Evolutionary conservation across 1,140 invertebrate genomes (phyloP).

Genomic region (Choristoneura fumiferana): DNA sequence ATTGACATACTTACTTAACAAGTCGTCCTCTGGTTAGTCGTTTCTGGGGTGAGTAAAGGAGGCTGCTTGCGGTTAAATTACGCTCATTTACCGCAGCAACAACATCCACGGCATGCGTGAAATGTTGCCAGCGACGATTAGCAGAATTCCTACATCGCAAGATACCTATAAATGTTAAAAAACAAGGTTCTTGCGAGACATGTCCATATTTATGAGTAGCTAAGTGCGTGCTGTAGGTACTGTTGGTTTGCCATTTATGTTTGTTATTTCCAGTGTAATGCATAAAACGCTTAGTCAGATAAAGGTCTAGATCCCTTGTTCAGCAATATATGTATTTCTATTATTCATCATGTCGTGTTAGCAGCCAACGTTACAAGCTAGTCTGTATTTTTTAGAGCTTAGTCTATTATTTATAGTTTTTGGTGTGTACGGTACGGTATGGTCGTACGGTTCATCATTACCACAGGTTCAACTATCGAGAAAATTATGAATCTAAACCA

Average conservation of each 20-base stretch:
- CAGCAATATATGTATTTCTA: constrained; percentile 1
- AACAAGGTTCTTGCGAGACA: constrained; percentile 65
- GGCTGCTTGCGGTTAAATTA: constrained; percentile 59
- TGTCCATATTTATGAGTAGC: constrained; percentile 41
- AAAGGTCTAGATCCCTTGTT: constrained; percentile 27
- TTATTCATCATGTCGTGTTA: not conserved
- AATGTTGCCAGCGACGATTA: constrained; percentile 72
- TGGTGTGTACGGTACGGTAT: too few relatives aligned
- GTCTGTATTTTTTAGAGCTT: too few relatives aligned
- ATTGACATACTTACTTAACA: not conserved
- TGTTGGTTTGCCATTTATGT: constrained; percentile 62
- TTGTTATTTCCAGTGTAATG: constrained; percentile 38
- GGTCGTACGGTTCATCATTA: too few relatives aligned
- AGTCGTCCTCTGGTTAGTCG: constrained; percentile 21
- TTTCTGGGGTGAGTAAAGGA: constrained; percentile 24
- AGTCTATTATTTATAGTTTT: too few relatives aligned
- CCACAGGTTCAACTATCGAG: too few relatives aligned
- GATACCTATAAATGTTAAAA: constrained; percentile 67
- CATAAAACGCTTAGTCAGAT: constrained; percentile 51
- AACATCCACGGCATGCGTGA: constrained; percentile 54
- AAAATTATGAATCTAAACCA: too few relatives aligned
- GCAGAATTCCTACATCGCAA: constrained; percentile 66
- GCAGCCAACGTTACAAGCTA: too few relatives aligned
- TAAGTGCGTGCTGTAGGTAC: constrained; percentile 37
- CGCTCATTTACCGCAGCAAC: constrained; percentile 60